phyloP scores from a whole-genome alignment of 30 jellyfish, hydroid and myxozoan species.

The Pelagia noctiluca region DNA sequence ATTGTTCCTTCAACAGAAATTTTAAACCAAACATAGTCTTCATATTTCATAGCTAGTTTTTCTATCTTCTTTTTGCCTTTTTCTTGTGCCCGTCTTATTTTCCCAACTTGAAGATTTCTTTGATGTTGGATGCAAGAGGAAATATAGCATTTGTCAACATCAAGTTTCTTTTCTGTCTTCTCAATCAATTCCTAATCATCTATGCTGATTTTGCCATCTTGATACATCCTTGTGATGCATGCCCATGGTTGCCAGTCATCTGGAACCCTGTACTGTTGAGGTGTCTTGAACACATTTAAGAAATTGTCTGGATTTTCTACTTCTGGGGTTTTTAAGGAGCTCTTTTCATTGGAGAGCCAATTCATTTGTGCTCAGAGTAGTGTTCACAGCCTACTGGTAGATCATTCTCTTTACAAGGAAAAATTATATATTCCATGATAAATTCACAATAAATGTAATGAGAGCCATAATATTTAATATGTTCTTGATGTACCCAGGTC shows the following conservation, averaged over 20 bases:
- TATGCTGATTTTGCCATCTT: too few species aligned
- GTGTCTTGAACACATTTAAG: constrained; percentile 32
- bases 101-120: too few species aligned
- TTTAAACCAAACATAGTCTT: too few species aligned
- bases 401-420: constrained; percentile 20
- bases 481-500: constrained; percentile 17
- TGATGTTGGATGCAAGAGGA: too few species aligned
- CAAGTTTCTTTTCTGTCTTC: too few species aligned
- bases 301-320: constrained; percentile 19
- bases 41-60: too few species aligned
- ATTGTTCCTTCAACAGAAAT: too few species aligned
- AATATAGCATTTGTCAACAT: too few species aligned
- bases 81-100: too few species aligned
- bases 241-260: constrained; percentile 55
- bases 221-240: too few species aligned
- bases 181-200: too few species aligned
- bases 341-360: constrained; percentile 19
- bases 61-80: too few species aligned
- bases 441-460: constrained; percentile 39
- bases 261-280: constrained; percentile 3
- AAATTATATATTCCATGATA: constrained; percentile 28
- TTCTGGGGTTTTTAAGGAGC: constrained; percentile 29
- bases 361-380: constrained; percentile 23
- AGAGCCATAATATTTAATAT: constrained; percentile 11
- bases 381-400: constrained; percentile 15